Base-by-base conservation (phyloP, 2,113 vertebrate species). In the Saguinus midas region DNA sequence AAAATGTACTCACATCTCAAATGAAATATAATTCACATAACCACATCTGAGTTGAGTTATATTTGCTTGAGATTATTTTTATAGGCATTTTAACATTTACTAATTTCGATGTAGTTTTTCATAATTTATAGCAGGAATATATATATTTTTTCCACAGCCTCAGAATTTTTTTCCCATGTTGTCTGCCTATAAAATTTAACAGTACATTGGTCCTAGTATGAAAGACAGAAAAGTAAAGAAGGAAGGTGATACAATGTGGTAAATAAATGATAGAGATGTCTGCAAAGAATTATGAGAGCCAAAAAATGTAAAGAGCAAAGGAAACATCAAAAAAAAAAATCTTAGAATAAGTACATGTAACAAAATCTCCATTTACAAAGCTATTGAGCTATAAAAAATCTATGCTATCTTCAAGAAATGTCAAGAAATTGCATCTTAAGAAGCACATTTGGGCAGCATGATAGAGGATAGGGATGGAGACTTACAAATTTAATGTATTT, bases 51-150 rank as follows among this genome's bases (percentile, higher is more conserved):
- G 16, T 32, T 86, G 52, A 88, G 45, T 90, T 55, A 66, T 9
- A 94, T 32, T 90, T 94, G 8, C 17, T 57, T 94, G 27, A 78
- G 43, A 78, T 66, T 84, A 87, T 91, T 82, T 95, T 89, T 57
- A 93, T 23, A 52, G 8, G 1, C 1, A 96, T 84, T 61, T 82
- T 83, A 91, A 73, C 40, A 86, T 81, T 82, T 13, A 76, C 81
- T 96, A 52, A 85, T 73, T 61, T 92, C 43, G 18, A 61, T 37
- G 9, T 58, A 7, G 7, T 83, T 81, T 48, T 80, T 72, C 72
- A 94, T 55, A 27, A 92, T 72, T 90, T 89, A 79, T 55, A 83
- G 37, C 29, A 3, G 93, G 73, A 64, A 64, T 89, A 72, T 32
- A 70, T 55, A 10, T 94, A 35, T 89, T 78, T 89, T 82, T 86